These are phyloP conservation scores for Pseudobourletiella spinata DNA, from an alignment of 1,140 invertebrate species.

Conservation along the genomic window DNA sequence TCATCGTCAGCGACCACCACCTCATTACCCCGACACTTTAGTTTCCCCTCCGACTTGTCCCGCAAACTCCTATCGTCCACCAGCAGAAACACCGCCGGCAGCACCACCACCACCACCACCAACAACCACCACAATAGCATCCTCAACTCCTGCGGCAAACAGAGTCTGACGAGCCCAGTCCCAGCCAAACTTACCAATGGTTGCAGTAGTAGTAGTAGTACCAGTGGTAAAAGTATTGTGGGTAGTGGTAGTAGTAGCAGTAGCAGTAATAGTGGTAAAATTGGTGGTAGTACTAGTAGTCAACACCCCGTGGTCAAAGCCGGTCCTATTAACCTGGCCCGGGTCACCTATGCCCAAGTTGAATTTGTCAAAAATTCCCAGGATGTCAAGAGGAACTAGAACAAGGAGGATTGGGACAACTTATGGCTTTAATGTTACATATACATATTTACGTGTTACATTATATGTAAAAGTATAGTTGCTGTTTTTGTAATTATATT, in stretches of 20 bases:
- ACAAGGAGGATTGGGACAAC: too few relatives aligned
- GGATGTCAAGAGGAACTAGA: constrained; percentile 22
- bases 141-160: not conserved
- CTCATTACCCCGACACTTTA: constrained; percentile 4
- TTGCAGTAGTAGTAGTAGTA: not conserved
- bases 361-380: constrained; percentile 32
- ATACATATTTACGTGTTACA: not conserved
- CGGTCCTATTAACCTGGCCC: not conserved
- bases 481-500: too few relatives aligned
- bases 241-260: not conserved
- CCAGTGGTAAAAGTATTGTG: too few relatives aligned
- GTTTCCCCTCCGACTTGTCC: not conserved
- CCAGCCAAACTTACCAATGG: not conserved
- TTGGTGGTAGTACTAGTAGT: too few relatives aligned
- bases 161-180: not conserved
- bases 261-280: too few relatives aligned
- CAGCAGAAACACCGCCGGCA: not conserved
- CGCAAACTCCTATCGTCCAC: too few relatives aligned
- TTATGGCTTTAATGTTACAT: not conserved
- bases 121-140: too few relatives aligned
- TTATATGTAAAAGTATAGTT: too few relatives aligned
- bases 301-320: not conserved
- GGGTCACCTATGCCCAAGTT: constrained; percentile 31
- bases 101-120: not conserved
- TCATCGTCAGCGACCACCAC: too few relatives aligned